Base-by-base conservation (phyloP, 2,888 invertebrate genomes). In the Parnassius mnemosyne region DNA sequence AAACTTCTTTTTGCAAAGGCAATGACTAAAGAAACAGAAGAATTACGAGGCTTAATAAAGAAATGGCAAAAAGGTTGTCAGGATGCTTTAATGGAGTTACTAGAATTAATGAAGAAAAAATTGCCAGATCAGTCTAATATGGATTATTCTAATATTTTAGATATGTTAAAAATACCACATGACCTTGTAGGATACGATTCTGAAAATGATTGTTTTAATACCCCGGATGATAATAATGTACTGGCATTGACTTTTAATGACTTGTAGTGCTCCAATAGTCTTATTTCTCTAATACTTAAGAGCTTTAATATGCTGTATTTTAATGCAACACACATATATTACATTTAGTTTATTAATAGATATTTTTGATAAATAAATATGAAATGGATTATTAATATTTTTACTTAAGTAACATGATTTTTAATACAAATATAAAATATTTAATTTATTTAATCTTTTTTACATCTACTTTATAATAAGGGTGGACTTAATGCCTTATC, bases 11-110 rank as follows among this genome's bases (percentile, higher is more conserved):
- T 88, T 58, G 85, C 85, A 0, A 80, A 83, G 72, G 72, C 83
- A 41, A 77, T 84, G 65, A 81, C 85, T 16, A 82, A 87, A 56
- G 92, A 93, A 49, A 85, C 88, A 0, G 85, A 85, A 65, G 92
- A 93, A 71, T 69, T 93, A 9, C 75, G 86, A 64, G 76, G 66
- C 49, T 77, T 92, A 41, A 93, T 93, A 42, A 85, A 88, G 63
- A 92, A 86, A 69, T 93, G 93, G 93, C 89, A 91, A 68, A 85
- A 79, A 60, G 93, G 92, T 1, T 93, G 93, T 66, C 92, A 92
- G 66, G 84, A 85, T 69, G 93, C 92, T 0, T 72, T 93, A 16
- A 80, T 84, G 64, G 89, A 92, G 62, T 78, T 93, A 12, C 82
- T 93, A 72, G 85, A 85, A 47, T 67, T 89, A 47, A 87, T 92